A percentile compares a stretch with the other conserved stretches of the same genome.
Conservation (phyloP, 2,888 invertebrate genomes). For the Oscheius sp. region DNA sequence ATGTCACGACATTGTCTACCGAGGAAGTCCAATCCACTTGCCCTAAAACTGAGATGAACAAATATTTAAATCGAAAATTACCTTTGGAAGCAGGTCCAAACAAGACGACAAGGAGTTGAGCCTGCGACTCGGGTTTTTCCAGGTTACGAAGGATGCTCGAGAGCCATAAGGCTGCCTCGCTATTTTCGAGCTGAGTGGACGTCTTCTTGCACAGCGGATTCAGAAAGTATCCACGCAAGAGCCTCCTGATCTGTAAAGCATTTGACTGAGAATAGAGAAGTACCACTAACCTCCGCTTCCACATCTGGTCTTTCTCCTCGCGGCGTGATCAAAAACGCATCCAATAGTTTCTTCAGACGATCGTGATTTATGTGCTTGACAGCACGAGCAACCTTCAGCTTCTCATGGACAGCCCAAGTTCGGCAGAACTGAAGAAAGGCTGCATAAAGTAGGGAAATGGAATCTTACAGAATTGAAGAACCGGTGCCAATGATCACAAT, state of each 20-base stretch:
- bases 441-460: background rate
- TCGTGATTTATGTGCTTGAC: slow-evolving; percentile 2
- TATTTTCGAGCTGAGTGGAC: background rate
- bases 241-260: slow-evolving; percentile 2
- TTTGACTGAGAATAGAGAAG: background rate
- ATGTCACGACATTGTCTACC: slow-evolving; percentile 20
- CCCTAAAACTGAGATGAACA: background rate
- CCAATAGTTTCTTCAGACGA: background rate
- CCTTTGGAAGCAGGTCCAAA: slow-evolving; percentile 8
- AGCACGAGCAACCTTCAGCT: background rate
- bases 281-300: slow-evolving; percentile 12
- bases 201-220: background rate
- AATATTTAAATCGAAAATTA: background rate
- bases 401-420: slow-evolving; percentile 6
- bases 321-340: background rate
- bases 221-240: slow-evolving; percentile 10
- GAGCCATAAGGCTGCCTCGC: slow-evolving; percentile 12
- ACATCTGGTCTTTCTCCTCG: slow-evolving; percentile 3
- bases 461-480: slow-evolving; percentile 1
- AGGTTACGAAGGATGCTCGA: background rate
- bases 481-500: background rate
- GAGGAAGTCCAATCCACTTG: background rate
- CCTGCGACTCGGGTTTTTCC: background rate
- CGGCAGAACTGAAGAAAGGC: slow-evolving; percentile 11
- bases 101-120: slow-evolving; percentile 12